Percentiles rank a stretch among this genome's conserved stretches.
phyloP scores from a whole-genome alignment of 2,113 vertebrate genomes.

The Rhegmatorhina hoffmannsi region DNA sequence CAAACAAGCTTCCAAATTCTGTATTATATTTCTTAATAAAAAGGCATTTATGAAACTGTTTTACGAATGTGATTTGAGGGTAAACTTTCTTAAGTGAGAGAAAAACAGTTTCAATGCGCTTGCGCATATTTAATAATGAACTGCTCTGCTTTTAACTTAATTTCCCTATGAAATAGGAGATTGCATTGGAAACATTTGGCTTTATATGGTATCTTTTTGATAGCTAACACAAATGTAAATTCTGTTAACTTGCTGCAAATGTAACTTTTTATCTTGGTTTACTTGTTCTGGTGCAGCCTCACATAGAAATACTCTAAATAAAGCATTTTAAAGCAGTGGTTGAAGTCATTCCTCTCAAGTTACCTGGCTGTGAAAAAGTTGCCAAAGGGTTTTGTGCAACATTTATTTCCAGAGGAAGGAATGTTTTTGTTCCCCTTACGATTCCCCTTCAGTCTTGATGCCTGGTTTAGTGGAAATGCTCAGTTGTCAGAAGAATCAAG shows the following conservation, averaged over 20 bases:
- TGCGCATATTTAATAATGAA: conserved; percentile 34
- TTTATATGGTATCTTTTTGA: conserved; percentile 9
- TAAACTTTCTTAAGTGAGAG: conserved; percentile 17
- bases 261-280: neutral
- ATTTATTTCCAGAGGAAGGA: conserved; percentile 52
- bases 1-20: neutral
- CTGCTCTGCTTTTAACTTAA: conserved; percentile 31
- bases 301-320: neutral
- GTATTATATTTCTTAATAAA: neutral
- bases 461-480: conserved; percentile 79
- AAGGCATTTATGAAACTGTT: conserved; percentile 6
- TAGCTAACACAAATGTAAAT: neutral
- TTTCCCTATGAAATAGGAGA: neutral
- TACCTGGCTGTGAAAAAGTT: neutral
- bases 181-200: conserved; percentile 17
- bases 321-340: neutral
- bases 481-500: conserved; percentile 79
- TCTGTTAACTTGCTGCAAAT: conserved; percentile 5
- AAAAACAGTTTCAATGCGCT: conserved; percentile 20
- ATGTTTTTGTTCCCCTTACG: conserved; percentile 42
- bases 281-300: neutral
- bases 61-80: neutral
- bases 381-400: neutral
- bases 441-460: conserved; percentile 67
- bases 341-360: neutral